Conservation (phyloP, 2,888 invertebrate species). For the Agonopterix alstromeriana region DNA sequence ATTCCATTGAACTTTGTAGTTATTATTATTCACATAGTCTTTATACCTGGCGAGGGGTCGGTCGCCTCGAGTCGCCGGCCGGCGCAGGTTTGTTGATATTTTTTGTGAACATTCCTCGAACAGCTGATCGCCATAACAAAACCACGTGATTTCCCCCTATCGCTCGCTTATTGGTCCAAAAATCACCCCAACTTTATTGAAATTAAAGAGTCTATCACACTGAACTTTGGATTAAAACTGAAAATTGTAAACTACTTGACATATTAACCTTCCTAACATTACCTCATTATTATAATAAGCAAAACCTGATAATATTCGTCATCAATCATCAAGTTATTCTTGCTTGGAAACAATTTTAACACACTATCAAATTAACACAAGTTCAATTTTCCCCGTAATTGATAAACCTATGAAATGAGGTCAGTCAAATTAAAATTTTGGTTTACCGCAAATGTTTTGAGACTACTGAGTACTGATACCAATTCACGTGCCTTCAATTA, state of each 20-base stretch:
- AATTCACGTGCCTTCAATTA: neutral
- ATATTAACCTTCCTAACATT: too few species aligned
- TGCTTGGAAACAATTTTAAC: neutral
- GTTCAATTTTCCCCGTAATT: conserved; percentile 2
- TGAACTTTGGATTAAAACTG: too few species aligned
- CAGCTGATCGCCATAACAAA: conserved; percentile 63
- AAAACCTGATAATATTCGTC: neutral
- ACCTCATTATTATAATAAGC: neutral
- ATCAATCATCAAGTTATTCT: neutral
- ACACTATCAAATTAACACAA: neutral
- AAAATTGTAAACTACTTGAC: too few species aligned
- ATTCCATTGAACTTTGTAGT: conserved; percentile 7
- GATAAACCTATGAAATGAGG: conserved; percentile 8
- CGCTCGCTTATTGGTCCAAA: conserved; percentile 29
- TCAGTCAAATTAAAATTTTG: conserved; percentile 3
- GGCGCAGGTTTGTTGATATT: conserved; percentile 44
- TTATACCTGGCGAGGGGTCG: conserved; percentile 41
- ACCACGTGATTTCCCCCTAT: conserved; percentile 28
- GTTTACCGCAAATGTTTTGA: neutral
- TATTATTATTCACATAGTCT: conserved; percentile 24
- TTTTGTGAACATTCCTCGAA: conserved; percentile 55
- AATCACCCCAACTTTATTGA: conserved; percentile 26
- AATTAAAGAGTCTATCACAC: too few species aligned
- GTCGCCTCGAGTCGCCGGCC: conserved; percentile 10
- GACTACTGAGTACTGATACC: neutral